Base-by-base conservation (phyloP, 2,113 vertebrate genomes). In the Turdus rufiventris region DNA sequence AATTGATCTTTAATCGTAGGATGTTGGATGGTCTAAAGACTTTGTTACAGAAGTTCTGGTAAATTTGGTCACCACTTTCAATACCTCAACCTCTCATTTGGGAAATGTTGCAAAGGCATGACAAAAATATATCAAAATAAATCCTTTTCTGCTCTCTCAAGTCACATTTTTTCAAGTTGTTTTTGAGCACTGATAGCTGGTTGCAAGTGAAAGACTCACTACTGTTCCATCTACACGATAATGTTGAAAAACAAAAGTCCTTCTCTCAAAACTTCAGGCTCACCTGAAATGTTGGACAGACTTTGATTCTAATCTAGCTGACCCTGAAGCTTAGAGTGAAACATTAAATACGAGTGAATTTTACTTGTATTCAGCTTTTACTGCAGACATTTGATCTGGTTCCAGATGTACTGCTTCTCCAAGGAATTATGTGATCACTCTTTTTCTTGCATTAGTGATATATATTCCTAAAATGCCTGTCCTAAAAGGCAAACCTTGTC, bases 301-400 rank as follows among this genome's bases (percentile, higher is more conserved):
- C 54, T 72, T 92, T 54, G 71, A 80, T 90, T 92, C 38, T 61
- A 79, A 79, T 65, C 51, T 61, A 60, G 6, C 24, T 73, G 56
- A 88, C 12, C 57, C 80, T 75, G 62, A 57, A 72, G 29, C 42
- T 92, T 85, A 26, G 14, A 92, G 21, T 68, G 54, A 82, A 94
- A 72, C 4, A 10, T 53, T 93, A 93, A 93, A 86, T 1, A 0
- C 0, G 7, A 36, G 48, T 85, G 45, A 92, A 45, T 96, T 92
- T 94, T 78, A 75, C 68, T 65, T 68, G 45, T 45, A 51, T 92
- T 87, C 70, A 68, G 28, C 21, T 92, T 82, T 91, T 93, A 93
- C 57, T 87, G 61, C n/a, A 94, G 58, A n/a, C 21, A 76, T 95
- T 91, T 94, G n/a, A 72, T 95, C 36, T 68, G 11, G 21, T 92